These are phyloP conservation scores for Rhabdornis inornatus DNA, from an alignment of 2,113 vertebrate species.

Conservation along the genomic window DNA sequence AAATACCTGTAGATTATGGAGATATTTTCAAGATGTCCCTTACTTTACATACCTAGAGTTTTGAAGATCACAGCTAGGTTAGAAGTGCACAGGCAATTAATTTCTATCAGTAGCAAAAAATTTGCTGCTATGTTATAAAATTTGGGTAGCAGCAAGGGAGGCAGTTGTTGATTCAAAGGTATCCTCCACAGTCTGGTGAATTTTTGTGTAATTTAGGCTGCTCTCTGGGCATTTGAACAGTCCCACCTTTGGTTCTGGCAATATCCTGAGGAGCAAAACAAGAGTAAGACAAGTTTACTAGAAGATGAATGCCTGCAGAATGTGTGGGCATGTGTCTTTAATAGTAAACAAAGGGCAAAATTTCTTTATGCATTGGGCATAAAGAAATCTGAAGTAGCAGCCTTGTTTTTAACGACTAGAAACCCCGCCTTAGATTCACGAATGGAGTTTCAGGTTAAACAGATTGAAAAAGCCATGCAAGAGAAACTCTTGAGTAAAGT, in stretches of 20 bases:
- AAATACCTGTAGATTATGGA: background rate
- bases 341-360: background rate
- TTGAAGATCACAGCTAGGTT: background rate
- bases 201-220: background rate
- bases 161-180: background rate
- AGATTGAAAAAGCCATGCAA: background rate
- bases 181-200: background rate
- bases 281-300: background rate
- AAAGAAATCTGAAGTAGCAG: background rate
- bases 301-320: background rate
- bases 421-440: background rate
- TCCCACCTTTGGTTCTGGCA: background rate
- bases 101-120: background rate
- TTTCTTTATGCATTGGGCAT: rapidly evolving
- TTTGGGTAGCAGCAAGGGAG: background rate
- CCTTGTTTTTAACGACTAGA: background rate
- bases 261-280: background rate
- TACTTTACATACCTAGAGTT: background rate
- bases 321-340: background rate
- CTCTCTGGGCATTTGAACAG: background rate
- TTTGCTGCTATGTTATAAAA: background rate
- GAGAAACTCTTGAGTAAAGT: background rate
- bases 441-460: background rate
- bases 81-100: background rate
- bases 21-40: background rate